Conservation (phyloP, 2,888 invertebrate species). For the Cephus runcator region DNA sequence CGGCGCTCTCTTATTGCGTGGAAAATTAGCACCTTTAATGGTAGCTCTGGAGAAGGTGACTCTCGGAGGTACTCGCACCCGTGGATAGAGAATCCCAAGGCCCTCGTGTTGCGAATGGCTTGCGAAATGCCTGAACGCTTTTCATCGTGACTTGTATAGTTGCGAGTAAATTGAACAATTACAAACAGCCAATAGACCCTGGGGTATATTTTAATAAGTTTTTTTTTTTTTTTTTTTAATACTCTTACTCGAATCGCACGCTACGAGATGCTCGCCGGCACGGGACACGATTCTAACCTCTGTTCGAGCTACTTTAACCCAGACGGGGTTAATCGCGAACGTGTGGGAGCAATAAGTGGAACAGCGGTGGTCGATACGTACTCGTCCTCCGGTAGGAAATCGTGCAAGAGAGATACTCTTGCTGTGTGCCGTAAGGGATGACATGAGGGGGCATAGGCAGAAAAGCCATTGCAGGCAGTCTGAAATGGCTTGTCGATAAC, state of each 20-base stretch:
- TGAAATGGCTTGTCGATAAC: neutral
- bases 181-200: neutral
- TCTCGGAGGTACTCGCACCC: neutral
- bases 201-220: neutral
- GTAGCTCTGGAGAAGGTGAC: neutral
- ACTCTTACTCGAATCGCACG: neutral
- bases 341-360: neutral
- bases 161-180: neutral
- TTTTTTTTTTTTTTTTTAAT: neutral
- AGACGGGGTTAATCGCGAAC: neutral
- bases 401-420: neutral
- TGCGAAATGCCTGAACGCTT: neutral
- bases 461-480: neutral
- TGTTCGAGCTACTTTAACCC: neutral
- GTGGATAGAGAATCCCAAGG: neutral
- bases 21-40: constrained; percentile 8
- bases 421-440: neutral
- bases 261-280: neutral
- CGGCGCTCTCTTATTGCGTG: neutral
- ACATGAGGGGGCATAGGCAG: neutral
- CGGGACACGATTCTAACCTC: neutral
- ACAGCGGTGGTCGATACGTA: neutral
- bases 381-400: neutral
- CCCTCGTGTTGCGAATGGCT: neutral
- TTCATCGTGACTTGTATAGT: neutral